Conservation (phyloP, 1,140 invertebrate genomes). For the Aphis craccivora region DNA sequence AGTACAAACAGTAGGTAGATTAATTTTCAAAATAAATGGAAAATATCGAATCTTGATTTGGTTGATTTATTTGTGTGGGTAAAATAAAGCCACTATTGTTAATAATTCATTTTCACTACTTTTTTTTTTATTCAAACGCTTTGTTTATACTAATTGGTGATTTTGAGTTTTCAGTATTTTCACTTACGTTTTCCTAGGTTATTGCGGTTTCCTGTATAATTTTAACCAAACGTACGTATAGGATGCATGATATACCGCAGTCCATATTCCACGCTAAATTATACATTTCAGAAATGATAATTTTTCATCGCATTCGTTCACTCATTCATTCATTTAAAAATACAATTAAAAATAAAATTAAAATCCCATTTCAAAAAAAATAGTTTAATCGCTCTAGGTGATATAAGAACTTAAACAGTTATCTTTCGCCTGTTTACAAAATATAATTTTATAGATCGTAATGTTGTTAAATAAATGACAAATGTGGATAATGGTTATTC, state of each 20-base stretch:
- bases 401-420: neutral
- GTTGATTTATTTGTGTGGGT: neutral
- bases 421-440: neutral
- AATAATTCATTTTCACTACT: neutral
- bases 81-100: neutral
- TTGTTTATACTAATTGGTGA: neutral
- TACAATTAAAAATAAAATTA: neutral
- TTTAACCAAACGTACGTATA: neutral
- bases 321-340: neutral
- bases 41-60: neutral
- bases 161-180: conserved; percentile 12
- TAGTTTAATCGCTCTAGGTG: neutral
- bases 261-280: neutral
- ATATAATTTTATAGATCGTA: neutral
- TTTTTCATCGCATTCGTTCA: no score
- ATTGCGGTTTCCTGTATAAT: neutral
- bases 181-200: neutral
- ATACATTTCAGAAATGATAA: neutral
- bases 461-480: neutral
- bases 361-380: neutral
- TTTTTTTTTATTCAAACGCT: neutral
- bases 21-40: neutral
- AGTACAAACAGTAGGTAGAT: neutral
- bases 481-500: neutral
- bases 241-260: neutral